Evolutionary conservation across 2,113 vertebrate species (phyloP), one percentile per base, ranked within the genome.

Genomic region (Aldabrachelys gigantea): DNA sequence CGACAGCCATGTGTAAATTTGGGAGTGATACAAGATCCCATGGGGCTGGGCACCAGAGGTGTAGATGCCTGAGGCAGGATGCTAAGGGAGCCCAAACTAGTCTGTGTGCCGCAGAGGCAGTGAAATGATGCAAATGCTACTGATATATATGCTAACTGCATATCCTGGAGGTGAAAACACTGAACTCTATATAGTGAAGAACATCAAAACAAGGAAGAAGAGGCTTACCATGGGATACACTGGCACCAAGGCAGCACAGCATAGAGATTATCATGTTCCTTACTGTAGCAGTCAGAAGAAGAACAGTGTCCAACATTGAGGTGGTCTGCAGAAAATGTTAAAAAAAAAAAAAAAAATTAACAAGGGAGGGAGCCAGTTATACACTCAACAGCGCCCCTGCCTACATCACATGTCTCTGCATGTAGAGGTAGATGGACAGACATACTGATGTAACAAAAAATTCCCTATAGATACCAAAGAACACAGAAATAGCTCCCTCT

Each of bases 41-140:
- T 59, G 82, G 24, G 31, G 59, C 47, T 80, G 56, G 2, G 0
- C 0, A 76, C n/a, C 76, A 19, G 31, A 35, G 79, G 49, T 8
- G 19, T 5, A 2, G 81, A 17, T 75, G 19, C 19, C n/a, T 11
- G 19, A 78, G 78, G 29, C 52, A 84, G 10, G 6, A 65, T 88
- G 94, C 83, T 85, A 93, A 38, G 80, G 72, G 17, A 76, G 89
- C 53, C 79, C 76, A 81, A 85, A 49, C 76, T n/a, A 84, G 87
- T 25, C 62, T 79, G 44, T 38, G 78, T 54, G 9, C 59, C 35
- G 75, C 53, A 91, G 57, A 83, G 25, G 85, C 47, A 91, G 62
- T 54, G 38, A 65, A 87, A 69, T 35, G 47, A 14, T 52, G 24
- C 62, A 25, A 81, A 41, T 52, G 88, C 80, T 49, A 25, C 38